Evolutionary conservation across 2,797 vertebrate species (phyloP).

Genomic region (Lindbergichthys nudifrons): DNA sequence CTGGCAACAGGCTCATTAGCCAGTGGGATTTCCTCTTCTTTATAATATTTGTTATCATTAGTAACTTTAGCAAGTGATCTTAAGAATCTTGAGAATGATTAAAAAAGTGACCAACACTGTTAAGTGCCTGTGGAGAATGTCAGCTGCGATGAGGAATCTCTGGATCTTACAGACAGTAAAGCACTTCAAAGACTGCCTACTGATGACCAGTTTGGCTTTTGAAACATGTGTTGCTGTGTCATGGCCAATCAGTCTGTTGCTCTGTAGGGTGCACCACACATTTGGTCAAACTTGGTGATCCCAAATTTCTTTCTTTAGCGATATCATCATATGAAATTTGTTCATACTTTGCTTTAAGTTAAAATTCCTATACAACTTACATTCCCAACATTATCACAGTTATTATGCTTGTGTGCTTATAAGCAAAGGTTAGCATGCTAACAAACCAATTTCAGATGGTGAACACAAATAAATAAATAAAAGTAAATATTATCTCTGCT

Average conservation of each 20-base stretch:
- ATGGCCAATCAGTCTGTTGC: not conserved
- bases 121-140: not conserved
- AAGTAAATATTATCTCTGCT: not conserved
- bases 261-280: not conserved
- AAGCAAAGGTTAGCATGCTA: not conserved
- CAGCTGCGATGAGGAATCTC: not conserved
- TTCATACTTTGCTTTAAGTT: not conserved
- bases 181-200: not conserved
- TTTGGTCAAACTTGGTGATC: not conserved
- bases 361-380: not conserved
- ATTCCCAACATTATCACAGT: not conserved
- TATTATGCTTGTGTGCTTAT: not conserved
- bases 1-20: conserved; percentile 83
- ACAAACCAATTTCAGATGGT: not conserved
- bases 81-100: not conserved
- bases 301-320: not conserved
- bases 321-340: not conserved
- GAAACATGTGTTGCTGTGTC: not conserved
- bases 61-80: conserved; percentile 3
- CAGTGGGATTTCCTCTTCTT: conserved; percentile 14
- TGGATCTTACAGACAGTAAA: not conserved
- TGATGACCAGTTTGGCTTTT: not conserved
- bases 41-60: conserved; percentile 9
- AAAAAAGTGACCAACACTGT: not conserved
- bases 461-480: not conserved